Conservation (phyloP, 1,140 invertebrate species). For the Listronotus bonariensis region DNA sequence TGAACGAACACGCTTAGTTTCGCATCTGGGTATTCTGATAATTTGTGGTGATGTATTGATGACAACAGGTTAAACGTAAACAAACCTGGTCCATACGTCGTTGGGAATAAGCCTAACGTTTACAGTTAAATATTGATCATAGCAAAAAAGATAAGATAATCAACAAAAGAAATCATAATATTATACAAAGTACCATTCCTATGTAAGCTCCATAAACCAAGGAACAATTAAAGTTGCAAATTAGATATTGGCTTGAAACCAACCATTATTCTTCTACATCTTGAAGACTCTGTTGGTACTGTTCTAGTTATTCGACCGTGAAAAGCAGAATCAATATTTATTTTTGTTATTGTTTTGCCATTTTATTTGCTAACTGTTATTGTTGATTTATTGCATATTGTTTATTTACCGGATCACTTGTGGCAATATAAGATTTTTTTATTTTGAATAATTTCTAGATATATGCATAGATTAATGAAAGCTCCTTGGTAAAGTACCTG, state of each 20-base stretch:
- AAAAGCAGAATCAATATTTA: slow-evolving; percentile 30
- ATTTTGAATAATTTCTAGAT: too few species aligned
- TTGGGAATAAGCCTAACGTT: too few species aligned
- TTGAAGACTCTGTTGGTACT: slow-evolving; percentile 25
- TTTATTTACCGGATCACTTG: slow-evolving; percentile 9
- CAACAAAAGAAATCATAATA: background rate
- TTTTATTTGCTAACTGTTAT: slow-evolving; percentile 8
- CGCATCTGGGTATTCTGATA: too few species aligned
- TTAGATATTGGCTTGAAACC: slow-evolving; percentile 25
- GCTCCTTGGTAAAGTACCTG: too few species aligned
- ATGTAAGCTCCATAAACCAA: slow-evolving; percentile 16
- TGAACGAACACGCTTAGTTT: too few species aligned
- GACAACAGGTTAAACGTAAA: too few species aligned
- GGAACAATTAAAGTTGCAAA: slow-evolving; percentile 29
- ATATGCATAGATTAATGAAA: too few species aligned
- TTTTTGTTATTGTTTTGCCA: slow-evolving; percentile 21
- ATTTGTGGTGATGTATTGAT: too few species aligned
- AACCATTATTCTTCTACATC: slow-evolving; percentile 24
- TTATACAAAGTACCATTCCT: background rate
- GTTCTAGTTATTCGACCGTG: slow-evolving; percentile 29
- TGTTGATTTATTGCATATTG: slow-evolving; percentile 14
- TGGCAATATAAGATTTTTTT: slow-evolving; percentile 1
- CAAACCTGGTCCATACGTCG: too few species aligned
- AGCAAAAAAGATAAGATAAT: too few species aligned
- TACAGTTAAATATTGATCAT: too few species aligned